These are phyloP conservation scores for Drosophila repletoides DNA, from an alignment of 1,140 invertebrate genomes.

Conservation along the genomic window DNA sequence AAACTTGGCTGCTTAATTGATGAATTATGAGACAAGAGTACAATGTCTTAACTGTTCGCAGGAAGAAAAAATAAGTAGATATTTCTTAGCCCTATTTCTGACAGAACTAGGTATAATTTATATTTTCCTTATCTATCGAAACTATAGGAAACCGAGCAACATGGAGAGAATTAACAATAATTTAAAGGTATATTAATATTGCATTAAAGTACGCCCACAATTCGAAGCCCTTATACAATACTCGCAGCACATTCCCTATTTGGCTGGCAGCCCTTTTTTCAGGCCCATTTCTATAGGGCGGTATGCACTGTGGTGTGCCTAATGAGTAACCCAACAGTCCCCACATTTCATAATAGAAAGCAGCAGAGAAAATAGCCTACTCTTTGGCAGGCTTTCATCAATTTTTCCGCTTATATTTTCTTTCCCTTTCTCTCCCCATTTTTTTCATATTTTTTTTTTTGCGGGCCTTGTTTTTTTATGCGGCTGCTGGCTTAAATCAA, in stretches of 20 bases:
- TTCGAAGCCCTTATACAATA: neutral
- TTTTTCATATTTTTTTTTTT: no score
- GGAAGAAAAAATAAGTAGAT: no score
- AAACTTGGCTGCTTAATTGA: constrained; percentile 14
- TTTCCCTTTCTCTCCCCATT: constrained; percentile 18
- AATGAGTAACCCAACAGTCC: neutral
- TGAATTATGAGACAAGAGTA: constrained; percentile 25
- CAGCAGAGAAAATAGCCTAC: neutral
- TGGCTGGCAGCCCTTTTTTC: neutral
- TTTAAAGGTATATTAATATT: no score
- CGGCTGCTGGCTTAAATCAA: constrained; percentile 13
- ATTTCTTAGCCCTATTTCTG: no score
- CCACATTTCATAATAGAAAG: neutral
- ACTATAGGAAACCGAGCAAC: no score
- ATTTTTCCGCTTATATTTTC: constrained; percentile 13
- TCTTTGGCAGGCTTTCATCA: constrained; percentile 8
- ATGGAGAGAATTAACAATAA: no score
- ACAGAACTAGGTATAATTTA: no score
- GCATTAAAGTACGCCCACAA: no score
- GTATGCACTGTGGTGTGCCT: neutral
- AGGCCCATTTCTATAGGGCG: neutral
- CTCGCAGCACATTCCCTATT: neutral
- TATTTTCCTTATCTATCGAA: no score
- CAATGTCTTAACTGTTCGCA: no score
- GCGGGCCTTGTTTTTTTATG: no score